Evolutionary conservation across 2,797 vertebrate genomes (phyloP), one percentile per base, ranked within the genome.

Genomic region (Emys orbicularis): DNA sequence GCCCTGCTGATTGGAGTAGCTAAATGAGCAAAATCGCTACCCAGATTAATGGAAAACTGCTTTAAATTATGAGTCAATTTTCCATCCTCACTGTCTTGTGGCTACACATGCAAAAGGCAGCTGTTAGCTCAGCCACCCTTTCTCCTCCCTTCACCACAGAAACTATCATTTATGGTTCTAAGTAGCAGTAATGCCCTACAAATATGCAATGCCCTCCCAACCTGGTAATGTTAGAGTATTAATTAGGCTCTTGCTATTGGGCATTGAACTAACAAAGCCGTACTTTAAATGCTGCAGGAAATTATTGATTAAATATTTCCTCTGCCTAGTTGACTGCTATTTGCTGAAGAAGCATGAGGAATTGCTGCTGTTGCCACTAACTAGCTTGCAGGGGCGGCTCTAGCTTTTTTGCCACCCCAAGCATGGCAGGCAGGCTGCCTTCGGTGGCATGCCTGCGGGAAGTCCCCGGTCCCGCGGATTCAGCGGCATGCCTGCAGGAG

Each of bases 21-120:
- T 84, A 13, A 91, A 80, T 82, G 44, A 92, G 31, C 93, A 92
- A 95, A 90, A 84, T 74, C 13, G 44, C 90, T 72, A 59, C 13
- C 37, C 44, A 47, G 3, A 54, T 81, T 61, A 90, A 88, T n/a
- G 76, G 29, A 87, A 90, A 57, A 79, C 13, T 47, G 56, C 53
- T 81, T 87, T 61, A 21, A 83, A 87, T 74, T 13, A 27, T 37
- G 31, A 82, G 18, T 29, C 2, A 1, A 44, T 90, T 77, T 89
- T 53, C 37, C 27, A 79, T 23, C 27, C 18, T 0, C 65, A 49
- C 34, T 1, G 4, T 72, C 11, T 79, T 79, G 34, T 61, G n/a
- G 12, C 23, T n/a, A 74, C 1, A 15, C 1, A 18, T 5, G 12
- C 16, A 16, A n/a, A 94, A 87, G 54, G 31, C 50, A n/a, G 80